These are phyloP conservation scores for Zosterops hypoxanthus DNA, from an alignment of 2,113 vertebrate species.

Conservation along the genomic window DNA sequence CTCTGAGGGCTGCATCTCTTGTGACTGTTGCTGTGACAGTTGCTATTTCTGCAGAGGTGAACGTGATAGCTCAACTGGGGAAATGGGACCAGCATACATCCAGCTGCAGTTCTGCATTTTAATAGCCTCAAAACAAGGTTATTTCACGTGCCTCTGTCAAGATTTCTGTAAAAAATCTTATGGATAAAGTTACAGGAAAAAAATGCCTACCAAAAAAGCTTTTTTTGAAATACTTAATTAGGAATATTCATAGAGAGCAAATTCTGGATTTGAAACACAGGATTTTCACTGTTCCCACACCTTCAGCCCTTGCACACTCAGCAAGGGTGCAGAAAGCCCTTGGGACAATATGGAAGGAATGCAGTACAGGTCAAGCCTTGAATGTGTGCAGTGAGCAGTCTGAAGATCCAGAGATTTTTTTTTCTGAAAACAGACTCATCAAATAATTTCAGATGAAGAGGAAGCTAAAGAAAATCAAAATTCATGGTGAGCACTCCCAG, in stretches of 20 bases:
- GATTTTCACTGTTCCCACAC: not conserved
- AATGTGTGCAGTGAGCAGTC: not conserved
- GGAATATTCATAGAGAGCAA: not conserved
- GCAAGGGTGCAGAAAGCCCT: not conserved
- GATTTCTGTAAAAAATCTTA: not conserved
- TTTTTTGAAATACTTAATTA: not conserved
- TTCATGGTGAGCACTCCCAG: not conserved
- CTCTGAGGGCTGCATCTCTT: constrained; percentile 3
- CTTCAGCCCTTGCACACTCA: not conserved
- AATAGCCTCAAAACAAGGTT: not conserved
- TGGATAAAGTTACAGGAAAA: not conserved
- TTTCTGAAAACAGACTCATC: not conserved
- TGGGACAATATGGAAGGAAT: not conserved
- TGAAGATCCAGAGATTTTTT: not conserved
- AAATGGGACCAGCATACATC: not conserved
- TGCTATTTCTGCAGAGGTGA: constrained; percentile 31
- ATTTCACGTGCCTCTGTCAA: not conserved
- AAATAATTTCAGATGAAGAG: not conserved
- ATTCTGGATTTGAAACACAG: not conserved
- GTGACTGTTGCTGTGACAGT: constrained; percentile 4
- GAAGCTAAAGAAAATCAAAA: not conserved
- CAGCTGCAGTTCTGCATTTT: constrained; percentile 4
- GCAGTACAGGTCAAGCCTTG: not conserved
- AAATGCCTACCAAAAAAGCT: not conserved
- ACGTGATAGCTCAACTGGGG: not conserved